These are phyloP conservation scores for Coregonus suidteri DNA, from an alignment of 2,797 vertebrate genomes.

Conservation along the genomic window DNA sequence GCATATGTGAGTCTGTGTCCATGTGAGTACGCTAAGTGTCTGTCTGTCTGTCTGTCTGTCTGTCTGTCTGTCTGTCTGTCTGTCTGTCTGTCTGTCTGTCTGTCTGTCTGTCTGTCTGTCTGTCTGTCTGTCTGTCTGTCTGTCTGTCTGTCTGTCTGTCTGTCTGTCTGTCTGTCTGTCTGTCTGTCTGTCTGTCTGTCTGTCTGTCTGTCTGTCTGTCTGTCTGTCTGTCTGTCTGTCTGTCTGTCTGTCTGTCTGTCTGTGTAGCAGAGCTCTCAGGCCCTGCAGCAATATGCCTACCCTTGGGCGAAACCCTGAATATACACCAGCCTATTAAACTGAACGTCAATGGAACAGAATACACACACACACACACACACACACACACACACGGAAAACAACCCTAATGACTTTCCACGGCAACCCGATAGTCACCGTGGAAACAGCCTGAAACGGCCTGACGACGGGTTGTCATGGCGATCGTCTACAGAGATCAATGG, in stretches of 20 bases:
- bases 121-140: not conserved
- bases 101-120: not conserved
- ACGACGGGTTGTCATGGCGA: slow-evolving; percentile 63
- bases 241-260: not conserved
- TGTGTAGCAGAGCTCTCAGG: not conserved
- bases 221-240: not conserved
- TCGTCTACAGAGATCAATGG: slow-evolving; percentile 60
- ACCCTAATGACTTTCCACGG: slow-evolving; percentile 43
- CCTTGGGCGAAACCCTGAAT: not conserved
- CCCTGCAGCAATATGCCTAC: not conserved
- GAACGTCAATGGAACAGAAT: slow-evolving; percentile 7
- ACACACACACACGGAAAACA: slow-evolving; percentile 8
- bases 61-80: not conserved
- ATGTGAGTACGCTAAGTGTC: not conserved
- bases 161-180: no score
- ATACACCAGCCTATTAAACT: slow-evolving; percentile 4
- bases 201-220: not conserved
- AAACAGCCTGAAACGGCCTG: slow-evolving; percentile 44
- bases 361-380: slow-evolving; percentile 10
- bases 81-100: no score
- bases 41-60: not conserved
- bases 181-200: not conserved
- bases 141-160: not conserved
- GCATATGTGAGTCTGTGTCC: slow-evolving; percentile 10
- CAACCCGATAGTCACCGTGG: slow-evolving; percentile 39